These are phyloP conservation scores for Nephrotoma appendiculata DNA, from an alignment of 2,888 invertebrate genomes.

Conservation along the genomic window DNA sequence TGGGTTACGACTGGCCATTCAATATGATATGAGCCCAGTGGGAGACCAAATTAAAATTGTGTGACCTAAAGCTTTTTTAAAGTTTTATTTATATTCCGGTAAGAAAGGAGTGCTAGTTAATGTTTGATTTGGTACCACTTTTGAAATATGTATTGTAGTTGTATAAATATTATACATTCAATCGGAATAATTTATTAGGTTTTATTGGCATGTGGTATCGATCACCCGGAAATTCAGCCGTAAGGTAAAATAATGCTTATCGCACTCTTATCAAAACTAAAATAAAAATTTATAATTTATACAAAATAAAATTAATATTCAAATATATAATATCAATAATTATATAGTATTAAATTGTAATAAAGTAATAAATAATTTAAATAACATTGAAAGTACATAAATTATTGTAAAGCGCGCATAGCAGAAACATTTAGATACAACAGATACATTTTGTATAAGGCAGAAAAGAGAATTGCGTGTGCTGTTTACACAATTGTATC, in stretches of 20 bases:
- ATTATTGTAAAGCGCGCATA: neutral
- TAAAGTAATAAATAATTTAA: neutral
- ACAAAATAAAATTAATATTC: neutral
- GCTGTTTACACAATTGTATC: neutral
- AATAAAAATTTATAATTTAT: neutral
- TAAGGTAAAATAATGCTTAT: neutral
- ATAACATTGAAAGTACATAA: neutral
- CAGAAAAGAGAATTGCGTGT: neutral
- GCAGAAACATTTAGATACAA: neutral
- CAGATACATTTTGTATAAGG: neutral
- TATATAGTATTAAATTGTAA: neutral
- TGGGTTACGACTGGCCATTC: too few species aligned
- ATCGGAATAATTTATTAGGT: too few species aligned
- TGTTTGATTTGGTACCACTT: too few species aligned
- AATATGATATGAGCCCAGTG: too few species aligned
- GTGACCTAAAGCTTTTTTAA: too few species aligned
- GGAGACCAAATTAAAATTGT: too few species aligned
- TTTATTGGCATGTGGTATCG: too few species aligned
- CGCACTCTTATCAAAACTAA: neutral
- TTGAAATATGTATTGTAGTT: too few species aligned
- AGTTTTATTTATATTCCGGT: too few species aligned
- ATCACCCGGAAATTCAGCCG: neutral
- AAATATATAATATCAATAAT: neutral
- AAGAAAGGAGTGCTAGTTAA: too few species aligned
- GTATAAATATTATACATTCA: too few species aligned